A percentile compares a stretch with the other conserved stretches of the same genome.
These are phyloP conservation scores for Turdus rufiventris DNA, from an alignment of 2,113 vertebrate species.

Conservation along the genomic window DNA sequence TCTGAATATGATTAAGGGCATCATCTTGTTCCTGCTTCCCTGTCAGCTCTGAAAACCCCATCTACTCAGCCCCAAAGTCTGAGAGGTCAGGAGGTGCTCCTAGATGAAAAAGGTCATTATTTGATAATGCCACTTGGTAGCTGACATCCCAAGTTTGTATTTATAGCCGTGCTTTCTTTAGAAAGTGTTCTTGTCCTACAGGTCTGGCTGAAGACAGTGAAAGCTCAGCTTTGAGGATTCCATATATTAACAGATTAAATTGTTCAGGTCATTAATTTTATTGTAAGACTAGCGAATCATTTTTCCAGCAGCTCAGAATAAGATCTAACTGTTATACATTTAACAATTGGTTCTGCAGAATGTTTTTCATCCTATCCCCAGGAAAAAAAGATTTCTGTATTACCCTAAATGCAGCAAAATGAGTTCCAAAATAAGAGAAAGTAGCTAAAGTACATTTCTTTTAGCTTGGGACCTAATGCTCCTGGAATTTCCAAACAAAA, in stretches of 20 bases:
- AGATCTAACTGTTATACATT: background rate
- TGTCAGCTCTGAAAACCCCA: constrained; percentile 23
- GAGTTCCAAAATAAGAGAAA: background rate
- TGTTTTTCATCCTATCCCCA: background rate
- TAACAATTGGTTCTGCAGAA: background rate
- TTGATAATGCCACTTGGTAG: constrained; percentile 15
- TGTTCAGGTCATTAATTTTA: constrained; percentile 10
- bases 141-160: constrained; percentile 19
- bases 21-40: background rate
- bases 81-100: background rate
- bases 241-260: constrained; percentile 9
- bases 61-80: background rate
- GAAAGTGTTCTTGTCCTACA: background rate
- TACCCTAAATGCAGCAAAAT: background rate
- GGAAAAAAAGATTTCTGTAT: background rate
- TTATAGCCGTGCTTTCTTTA: background rate
- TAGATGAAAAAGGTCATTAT: background rate
- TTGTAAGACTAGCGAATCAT: background rate
- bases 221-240: background rate
- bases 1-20: constrained; percentile 16
- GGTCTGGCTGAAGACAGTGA: background rate
- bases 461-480: background rate
- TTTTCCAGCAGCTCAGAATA: background rate
- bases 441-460: background rate
- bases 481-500: background rate